phyloP scores from a whole-genome alignment of 2,888 invertebrate species.

The Lottia scabra region DNA sequence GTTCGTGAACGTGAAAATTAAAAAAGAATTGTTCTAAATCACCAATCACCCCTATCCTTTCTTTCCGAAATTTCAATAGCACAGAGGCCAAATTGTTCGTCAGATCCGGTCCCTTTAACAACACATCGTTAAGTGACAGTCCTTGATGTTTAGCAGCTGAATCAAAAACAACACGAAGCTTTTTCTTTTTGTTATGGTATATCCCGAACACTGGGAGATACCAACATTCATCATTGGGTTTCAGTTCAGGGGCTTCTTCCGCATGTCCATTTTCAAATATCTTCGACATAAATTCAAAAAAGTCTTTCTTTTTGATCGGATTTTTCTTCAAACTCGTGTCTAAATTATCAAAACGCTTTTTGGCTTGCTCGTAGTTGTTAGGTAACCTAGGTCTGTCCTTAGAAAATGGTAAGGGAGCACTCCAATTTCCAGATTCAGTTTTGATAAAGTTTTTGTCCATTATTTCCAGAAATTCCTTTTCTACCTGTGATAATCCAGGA shows the following conservation, averaged over 20 bases:
- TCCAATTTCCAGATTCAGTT: slow-evolving; percentile 1
- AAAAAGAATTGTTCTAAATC: background rate
- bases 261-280: background rate
- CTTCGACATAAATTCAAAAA: background rate
- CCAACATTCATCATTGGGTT: background rate
- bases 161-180: slow-evolving; percentile 1
- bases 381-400: background rate
- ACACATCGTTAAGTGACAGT: background rate
- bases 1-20: slow-evolving; percentile 3
- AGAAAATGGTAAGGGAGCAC: background rate
- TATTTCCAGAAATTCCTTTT: background rate
- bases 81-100: too few relatives aligned
- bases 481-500: background rate
- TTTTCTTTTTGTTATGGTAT: background rate
- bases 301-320: background rate
- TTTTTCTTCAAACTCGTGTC: background rate
- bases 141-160: background rate
- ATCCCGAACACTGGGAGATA: background rate
- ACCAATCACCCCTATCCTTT: background rate
- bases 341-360: background rate
- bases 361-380: background rate
- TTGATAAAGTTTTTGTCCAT: background rate
- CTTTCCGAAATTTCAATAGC: background rate
- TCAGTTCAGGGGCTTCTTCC: background rate
- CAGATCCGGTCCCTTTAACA: too few relatives aligned